Evolutionary conservation across 2,113 vertebrate species (phyloP).

Genomic region (Alethe castanea): DNA sequence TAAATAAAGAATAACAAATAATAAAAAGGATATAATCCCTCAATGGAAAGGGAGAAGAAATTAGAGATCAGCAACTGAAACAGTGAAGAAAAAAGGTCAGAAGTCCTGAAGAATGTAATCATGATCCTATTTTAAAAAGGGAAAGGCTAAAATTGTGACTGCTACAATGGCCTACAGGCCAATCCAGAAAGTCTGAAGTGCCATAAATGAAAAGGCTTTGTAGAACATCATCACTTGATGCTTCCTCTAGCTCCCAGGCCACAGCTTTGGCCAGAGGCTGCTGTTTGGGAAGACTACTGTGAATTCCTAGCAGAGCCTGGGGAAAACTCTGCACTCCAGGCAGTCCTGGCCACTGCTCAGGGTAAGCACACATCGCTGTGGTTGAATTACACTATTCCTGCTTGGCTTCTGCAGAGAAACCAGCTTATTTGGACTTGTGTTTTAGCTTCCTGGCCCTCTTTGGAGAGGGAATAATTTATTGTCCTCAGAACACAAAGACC

Average conservation of each 20-base stretch:
- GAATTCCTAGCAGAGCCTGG: background rate
- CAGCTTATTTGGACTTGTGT: background rate
- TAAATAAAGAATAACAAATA: background rate
- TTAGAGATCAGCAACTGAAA: background rate
- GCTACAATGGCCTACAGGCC: constrained; percentile 7
- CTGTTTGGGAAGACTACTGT: background rate
- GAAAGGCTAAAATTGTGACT: constrained; percentile 27
- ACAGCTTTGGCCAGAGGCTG: background rate
- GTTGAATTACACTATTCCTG: background rate
- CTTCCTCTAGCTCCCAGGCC: background rate
- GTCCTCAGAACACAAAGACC: constrained; percentile 16
- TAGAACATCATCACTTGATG: background rate
- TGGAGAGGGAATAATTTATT: background rate
- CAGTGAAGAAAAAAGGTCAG: constrained; percentile 1
- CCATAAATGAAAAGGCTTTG: background rate
- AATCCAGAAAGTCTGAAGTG: background rate
- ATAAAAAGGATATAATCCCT: background rate
- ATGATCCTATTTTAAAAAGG: constrained; percentile 10
- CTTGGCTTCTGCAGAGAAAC: background rate
- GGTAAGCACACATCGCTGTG: background rate
- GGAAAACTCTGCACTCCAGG: background rate
- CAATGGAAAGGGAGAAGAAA: background rate
- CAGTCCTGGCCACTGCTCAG: background rate
- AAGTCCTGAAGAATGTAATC: background rate
- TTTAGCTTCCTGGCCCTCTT: background rate